Base-by-base conservation (phyloP, 2,797 vertebrate genomes). In the Anas acuta region DNA sequence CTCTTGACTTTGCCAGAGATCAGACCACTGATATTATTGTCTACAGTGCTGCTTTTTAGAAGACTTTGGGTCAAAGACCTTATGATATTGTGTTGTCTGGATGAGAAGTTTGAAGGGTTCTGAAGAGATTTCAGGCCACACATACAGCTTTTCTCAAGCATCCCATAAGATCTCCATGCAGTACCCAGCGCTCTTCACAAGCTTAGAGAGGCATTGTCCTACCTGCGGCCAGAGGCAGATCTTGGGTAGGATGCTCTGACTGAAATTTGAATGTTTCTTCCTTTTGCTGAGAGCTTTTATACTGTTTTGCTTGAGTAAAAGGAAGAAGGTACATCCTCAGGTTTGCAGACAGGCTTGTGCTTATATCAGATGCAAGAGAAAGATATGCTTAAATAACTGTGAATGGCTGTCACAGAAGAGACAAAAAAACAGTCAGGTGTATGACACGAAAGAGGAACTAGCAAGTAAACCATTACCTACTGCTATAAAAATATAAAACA, bases 351-450 rank as follows among this genome's bases (percentile, higher is more conserved):
- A 77, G 39, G 3, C 17, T 60, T 86, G 28, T 64, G 47, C 39
- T 81, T 91, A 11, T 75, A 72, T 70, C 71, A 79, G 64, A 62
- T 90, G 45, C 12, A 61, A 77, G 39, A 20, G 16, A 87, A 80
- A 78, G 51, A 82, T 64, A 71, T 37, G 47, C 32, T 87, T 95
- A 90, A 96, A 74, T 90, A 92, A 91, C 35, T 82, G 51, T 53
- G 72, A 78, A 78, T 60, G 47, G 17, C 43, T 95, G 84, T 89
- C 82, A 81, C 22, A 66, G 30, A 83, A 85, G 51, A 91, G 81
- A 60, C 62, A 89, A 64, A 76, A 75, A 90, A 54, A 90, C 65
- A 72, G 82, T 28, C 75, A 86, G 71, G 70, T 81, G 32, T 88
- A 45, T 60, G 60, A 90, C 66, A 69, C 41, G 84, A 71, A 76